Evolutionary conservation across 2,888 invertebrate genomes (phyloP).

Genomic region (Diploptera punctata): DNA sequence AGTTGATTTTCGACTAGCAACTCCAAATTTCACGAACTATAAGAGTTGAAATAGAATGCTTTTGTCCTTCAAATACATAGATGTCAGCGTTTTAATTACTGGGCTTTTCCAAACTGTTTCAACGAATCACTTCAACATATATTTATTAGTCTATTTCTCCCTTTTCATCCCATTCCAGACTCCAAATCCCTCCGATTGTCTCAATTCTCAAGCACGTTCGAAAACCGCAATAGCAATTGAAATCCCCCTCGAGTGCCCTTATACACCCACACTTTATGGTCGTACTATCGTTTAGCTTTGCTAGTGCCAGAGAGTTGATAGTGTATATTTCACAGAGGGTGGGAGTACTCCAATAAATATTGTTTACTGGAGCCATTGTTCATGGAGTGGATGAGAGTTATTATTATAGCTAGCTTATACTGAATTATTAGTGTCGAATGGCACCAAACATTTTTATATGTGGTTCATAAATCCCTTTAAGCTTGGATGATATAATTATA

Average conservation of each 20-base stretch:
- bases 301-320: not conserved
- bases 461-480: too few species aligned
- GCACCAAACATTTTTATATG: too few species aligned
- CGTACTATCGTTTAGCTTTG: conserved; percentile 13
- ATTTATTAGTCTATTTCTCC: not conserved
- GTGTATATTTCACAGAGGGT: conserved; percentile 1
- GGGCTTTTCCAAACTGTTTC: not conserved
- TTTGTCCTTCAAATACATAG: not conserved
- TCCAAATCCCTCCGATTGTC: conserved; percentile 26
- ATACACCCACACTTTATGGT: conserved; percentile 29
- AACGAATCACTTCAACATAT: not conserved
- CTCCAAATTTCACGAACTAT: too few species aligned
- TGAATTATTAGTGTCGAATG: not conserved
- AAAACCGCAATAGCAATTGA: conserved; percentile 36
- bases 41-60: not conserved
- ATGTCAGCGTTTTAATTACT: not conserved
- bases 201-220: conserved; percentile 32
- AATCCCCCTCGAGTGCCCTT: conserved; percentile 32
- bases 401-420: conserved; percentile 9
- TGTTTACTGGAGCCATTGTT: not conserved
- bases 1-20: too few species aligned
- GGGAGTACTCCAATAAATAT: conserved; percentile 15
- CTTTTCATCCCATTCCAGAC: conserved; percentile 16
- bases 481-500: too few species aligned
- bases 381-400: not conserved